Conservation (phyloP, 37 sponge, comb jelly and placozoan species). For the Petrosia ficiformis region DNA sequence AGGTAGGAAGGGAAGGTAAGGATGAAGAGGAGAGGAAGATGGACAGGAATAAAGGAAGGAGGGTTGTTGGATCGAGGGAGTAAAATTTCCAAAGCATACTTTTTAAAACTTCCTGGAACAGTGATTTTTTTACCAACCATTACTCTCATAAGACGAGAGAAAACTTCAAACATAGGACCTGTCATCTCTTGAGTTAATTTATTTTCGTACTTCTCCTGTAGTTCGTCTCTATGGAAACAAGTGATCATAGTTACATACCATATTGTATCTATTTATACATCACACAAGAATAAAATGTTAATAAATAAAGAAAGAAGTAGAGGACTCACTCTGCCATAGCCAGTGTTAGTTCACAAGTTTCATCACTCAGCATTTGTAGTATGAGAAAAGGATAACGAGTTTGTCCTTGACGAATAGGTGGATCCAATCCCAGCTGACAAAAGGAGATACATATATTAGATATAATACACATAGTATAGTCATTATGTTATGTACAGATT, state of each 20-base stretch:
- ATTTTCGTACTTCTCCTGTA: conserved; percentile 47
- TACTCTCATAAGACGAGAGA: conserved; percentile 84
- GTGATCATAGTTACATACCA: conserved; percentile 4
- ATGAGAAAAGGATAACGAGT: conserved; percentile 93
- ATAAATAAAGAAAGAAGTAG: background rate
- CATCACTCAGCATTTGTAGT: conserved; percentile 70
- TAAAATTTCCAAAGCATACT: conserved; percentile 41
- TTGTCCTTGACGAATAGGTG: conserved; percentile 97
- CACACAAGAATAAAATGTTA: too few species aligned
- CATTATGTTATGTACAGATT: background rate
- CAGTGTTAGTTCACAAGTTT: conserved; percentile 71
- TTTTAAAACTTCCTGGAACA: conserved; percentile 86
- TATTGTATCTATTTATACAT: too few species aligned
- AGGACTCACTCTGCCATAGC: conserved; percentile 67
- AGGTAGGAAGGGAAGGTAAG: background rate
- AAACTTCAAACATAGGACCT: conserved; percentile 87
- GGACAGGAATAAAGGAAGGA: background rate
- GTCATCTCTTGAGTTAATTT: conserved; percentile 82
- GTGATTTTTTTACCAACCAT: conserved; percentile 93
- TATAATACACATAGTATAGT: background rate
- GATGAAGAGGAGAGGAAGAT: background rate
- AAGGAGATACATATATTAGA: conserved; percentile 2
- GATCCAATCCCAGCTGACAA: conserved; percentile 78
- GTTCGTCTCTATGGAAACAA: conserved; percentile 33
- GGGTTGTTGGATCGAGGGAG: background rate